A percentile compares a stretch with the other conserved stretches of the same genome.
phyloP scores from a whole-genome alignment of 2,797 vertebrate genomes.

The Falco peregrinus region DNA sequence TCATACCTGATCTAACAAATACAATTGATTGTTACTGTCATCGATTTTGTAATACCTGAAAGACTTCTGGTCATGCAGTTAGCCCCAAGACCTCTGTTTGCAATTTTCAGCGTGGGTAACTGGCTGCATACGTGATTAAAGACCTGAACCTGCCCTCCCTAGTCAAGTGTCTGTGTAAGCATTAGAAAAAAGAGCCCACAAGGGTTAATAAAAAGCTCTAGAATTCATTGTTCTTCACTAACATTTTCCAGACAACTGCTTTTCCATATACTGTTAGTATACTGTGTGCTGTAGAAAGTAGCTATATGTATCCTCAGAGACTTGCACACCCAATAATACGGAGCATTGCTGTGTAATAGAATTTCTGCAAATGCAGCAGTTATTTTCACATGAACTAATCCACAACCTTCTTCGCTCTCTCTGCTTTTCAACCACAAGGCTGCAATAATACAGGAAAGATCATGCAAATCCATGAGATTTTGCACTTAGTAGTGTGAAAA shows the following conservation, averaged over 20 bases:
- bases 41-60: background rate
- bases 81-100: background rate
- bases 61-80: background rate
- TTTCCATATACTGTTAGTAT: background rate
- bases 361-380: conserved; percentile 19
- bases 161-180: background rate
- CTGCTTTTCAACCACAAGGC: background rate
- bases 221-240: conserved; percentile 10
- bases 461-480: background rate
- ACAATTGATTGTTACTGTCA: background rate
- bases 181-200: background rate
- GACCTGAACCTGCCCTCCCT: background rate
- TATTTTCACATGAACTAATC: background rate
- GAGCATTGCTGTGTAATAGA: background rate
- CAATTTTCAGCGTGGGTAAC: background rate
- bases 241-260: background rate
- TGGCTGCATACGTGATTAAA: background rate
- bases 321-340: background rate
- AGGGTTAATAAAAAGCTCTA: background rate
- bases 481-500: background rate
- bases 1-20: background rate
- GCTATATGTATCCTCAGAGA: conserved; percentile 15
- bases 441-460: background rate
- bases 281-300: background rate
- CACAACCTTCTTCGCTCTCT: background rate